Evolutionary conservation across 2,888 invertebrate genomes (phyloP).

Genomic region (Eudemis profundana): DNA sequence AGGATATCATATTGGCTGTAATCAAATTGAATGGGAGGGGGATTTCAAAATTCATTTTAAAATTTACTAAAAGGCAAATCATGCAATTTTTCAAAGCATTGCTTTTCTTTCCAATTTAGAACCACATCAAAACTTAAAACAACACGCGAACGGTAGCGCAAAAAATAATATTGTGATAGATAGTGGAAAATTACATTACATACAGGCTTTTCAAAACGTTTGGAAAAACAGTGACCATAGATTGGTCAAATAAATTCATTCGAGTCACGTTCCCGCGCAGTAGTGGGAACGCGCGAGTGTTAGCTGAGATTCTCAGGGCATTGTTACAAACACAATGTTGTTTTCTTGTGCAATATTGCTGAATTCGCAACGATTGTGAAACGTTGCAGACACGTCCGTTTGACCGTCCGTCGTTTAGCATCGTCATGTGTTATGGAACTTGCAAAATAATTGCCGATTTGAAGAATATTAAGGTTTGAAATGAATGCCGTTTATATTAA

Average conservation of each 20-base stretch:
- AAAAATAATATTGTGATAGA: too few species aligned
- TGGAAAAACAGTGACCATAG: not conserved
- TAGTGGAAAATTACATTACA: not conserved
- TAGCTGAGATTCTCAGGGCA: conserved; percentile 69
- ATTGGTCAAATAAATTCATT: conserved; percentile 41
- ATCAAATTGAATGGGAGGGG: too few species aligned
- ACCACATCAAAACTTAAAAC: too few species aligned
- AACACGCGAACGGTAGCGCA: too few species aligned
- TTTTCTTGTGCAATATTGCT: conserved; percentile 79
- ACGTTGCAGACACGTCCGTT: conserved; percentile 69
- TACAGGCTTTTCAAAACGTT: conserved; percentile 8
- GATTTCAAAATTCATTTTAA: too few species aligned
- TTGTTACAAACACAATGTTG: conserved; percentile 78
- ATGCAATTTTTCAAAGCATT: too few species aligned
- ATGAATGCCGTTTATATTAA: conserved; percentile 13
- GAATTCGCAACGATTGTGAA: conserved; percentile 76
- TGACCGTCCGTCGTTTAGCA: conserved; percentile 64
- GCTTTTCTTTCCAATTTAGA: too few species aligned
- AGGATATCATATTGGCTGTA: too few species aligned
- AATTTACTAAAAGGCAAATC: too few species aligned
- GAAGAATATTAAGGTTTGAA: not conserved
- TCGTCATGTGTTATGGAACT: conserved; percentile 64
- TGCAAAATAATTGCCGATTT: conserved; percentile 46
- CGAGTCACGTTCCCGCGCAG: conserved; percentile 48
- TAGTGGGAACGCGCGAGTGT: conserved; percentile 57